Conservation (phyloP, 2,888 invertebrate species). For the Caenorhabditis sp. region DNA sequence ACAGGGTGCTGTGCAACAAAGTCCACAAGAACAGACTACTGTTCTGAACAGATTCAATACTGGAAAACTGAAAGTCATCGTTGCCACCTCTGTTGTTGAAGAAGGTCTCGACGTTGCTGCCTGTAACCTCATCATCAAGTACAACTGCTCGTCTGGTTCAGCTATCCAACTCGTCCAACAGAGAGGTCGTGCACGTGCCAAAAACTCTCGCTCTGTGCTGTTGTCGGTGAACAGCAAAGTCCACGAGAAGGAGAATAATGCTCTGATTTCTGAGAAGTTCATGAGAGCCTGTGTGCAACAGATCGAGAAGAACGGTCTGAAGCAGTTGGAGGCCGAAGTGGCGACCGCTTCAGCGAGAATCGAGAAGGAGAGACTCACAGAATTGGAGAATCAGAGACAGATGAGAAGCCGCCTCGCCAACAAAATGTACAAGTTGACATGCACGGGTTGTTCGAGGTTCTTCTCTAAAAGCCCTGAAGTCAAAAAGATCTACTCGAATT, state of each 20-base stretch:
- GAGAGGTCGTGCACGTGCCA: constrained; percentile 79
- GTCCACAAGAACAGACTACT: constrained; percentile 53
- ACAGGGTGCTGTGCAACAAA: constrained; percentile 49
- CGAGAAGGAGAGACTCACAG: neutral
- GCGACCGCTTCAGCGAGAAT: neutral
- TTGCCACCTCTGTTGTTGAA: constrained; percentile 82
- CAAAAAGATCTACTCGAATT: constrained; percentile 57
- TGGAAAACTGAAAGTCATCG: constrained; percentile 73
- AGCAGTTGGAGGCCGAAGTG: constrained; percentile 27
- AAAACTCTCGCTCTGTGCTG: constrained; percentile 75
- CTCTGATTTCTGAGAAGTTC: constrained; percentile 59
- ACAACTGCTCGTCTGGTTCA: constrained; percentile 76
- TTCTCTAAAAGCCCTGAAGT: constrained; percentile 36
- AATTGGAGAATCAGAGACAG: neutral
- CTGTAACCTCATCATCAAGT: constrained; percentile 82
- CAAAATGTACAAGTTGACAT: constrained; percentile 21
- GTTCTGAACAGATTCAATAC: constrained; percentile 69
- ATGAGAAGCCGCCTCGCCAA: neutral
- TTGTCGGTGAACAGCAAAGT: constrained; percentile 73
- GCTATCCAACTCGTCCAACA: constrained; percentile 77
- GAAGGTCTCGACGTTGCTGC: constrained; percentile 81
- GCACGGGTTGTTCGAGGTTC: constrained; percentile 9
- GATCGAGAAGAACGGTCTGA: constrained; percentile 40
- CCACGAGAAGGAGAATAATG: constrained; percentile 71
- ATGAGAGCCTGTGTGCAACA: constrained; percentile 48